Evolutionary conservation across 2,888 invertebrate genomes (phyloP).

Genomic region (Eubasilissa splendida): DNA sequence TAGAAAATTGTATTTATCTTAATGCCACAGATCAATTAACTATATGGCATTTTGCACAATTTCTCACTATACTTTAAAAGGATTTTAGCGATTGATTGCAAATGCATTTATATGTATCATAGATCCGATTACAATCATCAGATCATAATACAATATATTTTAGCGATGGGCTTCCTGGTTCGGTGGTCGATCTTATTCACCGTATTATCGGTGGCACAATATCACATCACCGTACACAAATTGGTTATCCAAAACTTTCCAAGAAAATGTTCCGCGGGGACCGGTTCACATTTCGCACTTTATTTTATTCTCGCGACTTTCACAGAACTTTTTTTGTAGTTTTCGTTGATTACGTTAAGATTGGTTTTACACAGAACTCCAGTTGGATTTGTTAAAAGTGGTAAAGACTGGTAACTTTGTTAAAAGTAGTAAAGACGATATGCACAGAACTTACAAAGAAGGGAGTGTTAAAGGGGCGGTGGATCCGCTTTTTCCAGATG

Average conservation of each 20-base stretch:
- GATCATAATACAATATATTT: too few relatives aligned
- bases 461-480: slow-evolving; percentile 70
- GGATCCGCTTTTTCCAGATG: slow-evolving; percentile 68
- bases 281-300: slow-evolving; percentile 5
- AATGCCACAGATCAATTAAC: too few relatives aligned
- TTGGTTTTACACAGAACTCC: slow-evolving; percentile 2
- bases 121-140: too few relatives aligned
- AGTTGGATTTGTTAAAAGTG: not conserved
- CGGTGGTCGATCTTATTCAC: not conserved
- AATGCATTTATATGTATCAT: too few relatives aligned
- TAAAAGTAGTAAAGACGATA: not conserved
- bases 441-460: slow-evolving; percentile 69
- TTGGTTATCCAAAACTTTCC: not conserved
- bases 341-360: not conserved
- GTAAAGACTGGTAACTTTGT: too few relatives aligned
- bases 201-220: slow-evolving; percentile 1
- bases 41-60: too few relatives aligned
- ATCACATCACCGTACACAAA: slow-evolving; percentile 17
- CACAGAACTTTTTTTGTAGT: slow-evolving; percentile 17
- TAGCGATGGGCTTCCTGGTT: not conserved
- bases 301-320: slow-evolving; percentile 20
- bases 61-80: too few relatives aligned
- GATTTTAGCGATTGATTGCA: too few relatives aligned
- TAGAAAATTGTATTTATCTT: too few relatives aligned
- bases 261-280: not conserved